Conservation (phyloP, 2,113 vertebrate genomes). For the Trachemys scripta region DNA sequence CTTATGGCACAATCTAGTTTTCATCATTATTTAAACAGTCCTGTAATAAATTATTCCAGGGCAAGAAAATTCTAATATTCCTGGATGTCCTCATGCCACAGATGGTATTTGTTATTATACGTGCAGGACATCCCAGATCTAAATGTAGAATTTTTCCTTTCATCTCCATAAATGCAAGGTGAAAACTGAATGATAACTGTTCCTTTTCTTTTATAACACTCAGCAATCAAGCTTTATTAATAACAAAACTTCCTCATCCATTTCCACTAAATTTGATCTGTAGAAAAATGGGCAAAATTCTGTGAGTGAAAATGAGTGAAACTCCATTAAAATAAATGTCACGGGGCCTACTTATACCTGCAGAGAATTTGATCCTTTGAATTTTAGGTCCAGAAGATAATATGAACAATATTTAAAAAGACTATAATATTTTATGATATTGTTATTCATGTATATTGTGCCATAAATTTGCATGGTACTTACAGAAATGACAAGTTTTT, state of each 20-base stretch:
- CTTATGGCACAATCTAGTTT: conserved; percentile 39
- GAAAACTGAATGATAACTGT: conserved; percentile 16
- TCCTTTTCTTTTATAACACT: conserved; percentile 24
- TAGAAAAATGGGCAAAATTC: neutral
- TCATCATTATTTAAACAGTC: conserved; percentile 62
- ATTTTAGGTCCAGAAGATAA: neutral
- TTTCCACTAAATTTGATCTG: neutral
- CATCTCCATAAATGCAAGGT: conserved; percentile 48
- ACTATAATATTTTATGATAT: neutral
- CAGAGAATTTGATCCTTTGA: neutral
- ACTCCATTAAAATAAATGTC: neutral
- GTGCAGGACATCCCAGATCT: neutral
- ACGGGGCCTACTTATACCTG: neutral
- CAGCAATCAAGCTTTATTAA: conserved; percentile 4
- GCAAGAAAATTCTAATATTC: conserved; percentile 54
- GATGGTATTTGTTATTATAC: conserved; percentile 52
- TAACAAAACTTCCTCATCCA: neutral
- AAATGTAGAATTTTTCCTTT: conserved; percentile 64
- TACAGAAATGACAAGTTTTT: neutral
- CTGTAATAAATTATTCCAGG: conserved; percentile 61
- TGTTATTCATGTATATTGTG: neutral
- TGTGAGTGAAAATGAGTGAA: neutral
- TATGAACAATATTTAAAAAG: neutral
- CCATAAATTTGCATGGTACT: neutral
- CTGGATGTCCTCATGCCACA: conserved; percentile 69